These are phyloP conservation scores for Heliconius congener DNA, from an alignment of 1,140 invertebrate genomes.

Conservation along the genomic window DNA sequence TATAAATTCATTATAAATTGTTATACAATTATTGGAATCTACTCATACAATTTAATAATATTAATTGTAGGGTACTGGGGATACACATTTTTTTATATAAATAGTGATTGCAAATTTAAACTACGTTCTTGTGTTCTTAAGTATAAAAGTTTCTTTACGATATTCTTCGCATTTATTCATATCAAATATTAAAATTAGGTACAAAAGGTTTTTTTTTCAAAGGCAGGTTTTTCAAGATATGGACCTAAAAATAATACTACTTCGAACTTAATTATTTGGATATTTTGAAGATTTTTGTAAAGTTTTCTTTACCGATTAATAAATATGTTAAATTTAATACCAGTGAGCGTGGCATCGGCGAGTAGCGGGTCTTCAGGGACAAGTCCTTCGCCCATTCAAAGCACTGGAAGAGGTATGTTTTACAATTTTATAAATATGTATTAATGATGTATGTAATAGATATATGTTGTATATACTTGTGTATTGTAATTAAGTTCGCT, in stretches of 20 bases:
- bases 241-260: neutral
- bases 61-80: too few species aligned
- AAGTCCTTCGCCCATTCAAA: constrained; percentile 70
- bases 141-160: too few species aligned
- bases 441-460: neutral
- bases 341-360: constrained; percentile 57
- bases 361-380: constrained; percentile 65
- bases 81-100: too few species aligned
- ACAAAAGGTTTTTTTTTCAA: too few species aligned
- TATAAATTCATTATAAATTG: neutral
- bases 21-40: neutral
- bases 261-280: neutral
- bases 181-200: too few species aligned
- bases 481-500: too few species aligned
- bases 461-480: neutral
- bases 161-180: too few species aligned
- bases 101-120: too few species aligned
- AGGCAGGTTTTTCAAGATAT: neutral
- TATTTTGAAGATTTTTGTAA: neutral
- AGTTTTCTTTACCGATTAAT: neutral
- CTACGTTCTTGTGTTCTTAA: too few species aligned
- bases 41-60: neutral
- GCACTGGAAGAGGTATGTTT: constrained; percentile 51
- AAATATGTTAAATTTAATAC: neutral
- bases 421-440: too few species aligned